phyloP scores from a whole-genome alignment of 2,113 vertebrate genomes.

The Tyrannus savana region DNA sequence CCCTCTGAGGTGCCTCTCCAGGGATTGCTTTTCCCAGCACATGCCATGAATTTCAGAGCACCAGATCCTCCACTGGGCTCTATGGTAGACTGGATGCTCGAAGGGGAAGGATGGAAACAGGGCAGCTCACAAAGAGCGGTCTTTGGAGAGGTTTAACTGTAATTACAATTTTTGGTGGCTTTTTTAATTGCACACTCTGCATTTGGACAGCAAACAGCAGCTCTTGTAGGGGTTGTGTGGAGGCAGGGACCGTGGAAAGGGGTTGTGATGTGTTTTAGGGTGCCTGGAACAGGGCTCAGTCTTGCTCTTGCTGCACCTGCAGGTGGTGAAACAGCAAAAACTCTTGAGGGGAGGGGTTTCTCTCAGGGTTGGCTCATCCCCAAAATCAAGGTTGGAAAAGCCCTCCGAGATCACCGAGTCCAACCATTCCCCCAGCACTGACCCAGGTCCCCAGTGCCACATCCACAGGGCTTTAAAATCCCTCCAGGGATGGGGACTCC shows the following conservation, averaged over 20 bases:
- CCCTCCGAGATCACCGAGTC: neutral
- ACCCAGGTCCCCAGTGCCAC: neutral
- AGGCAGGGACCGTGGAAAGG: neutral
- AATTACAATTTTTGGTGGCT: neutral
- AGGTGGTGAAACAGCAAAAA: neutral
- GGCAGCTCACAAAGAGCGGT: neutral
- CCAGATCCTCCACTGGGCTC: neutral
- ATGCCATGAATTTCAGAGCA: neutral
- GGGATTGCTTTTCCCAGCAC: neutral
- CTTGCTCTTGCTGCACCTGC: neutral
- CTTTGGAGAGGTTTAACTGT: neutral
- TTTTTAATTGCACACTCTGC: neutral
- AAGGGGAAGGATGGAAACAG: neutral
- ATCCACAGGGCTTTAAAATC: neutral
- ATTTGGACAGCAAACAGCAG: neutral
- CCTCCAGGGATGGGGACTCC: neutral
- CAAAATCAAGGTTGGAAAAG: neutral
- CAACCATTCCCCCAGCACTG: neutral
- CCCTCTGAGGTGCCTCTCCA: neutral
- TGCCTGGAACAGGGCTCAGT: neutral
- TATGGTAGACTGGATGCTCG: neutral
- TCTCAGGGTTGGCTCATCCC: fast-evolving
- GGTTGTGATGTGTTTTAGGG: neutral
- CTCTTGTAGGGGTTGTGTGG: neutral
- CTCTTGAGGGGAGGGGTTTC: neutral